Evolutionary conservation across 2,888 invertebrate genomes (phyloP).

Genomic region (Caenorhabditis sulstoni): DNA sequence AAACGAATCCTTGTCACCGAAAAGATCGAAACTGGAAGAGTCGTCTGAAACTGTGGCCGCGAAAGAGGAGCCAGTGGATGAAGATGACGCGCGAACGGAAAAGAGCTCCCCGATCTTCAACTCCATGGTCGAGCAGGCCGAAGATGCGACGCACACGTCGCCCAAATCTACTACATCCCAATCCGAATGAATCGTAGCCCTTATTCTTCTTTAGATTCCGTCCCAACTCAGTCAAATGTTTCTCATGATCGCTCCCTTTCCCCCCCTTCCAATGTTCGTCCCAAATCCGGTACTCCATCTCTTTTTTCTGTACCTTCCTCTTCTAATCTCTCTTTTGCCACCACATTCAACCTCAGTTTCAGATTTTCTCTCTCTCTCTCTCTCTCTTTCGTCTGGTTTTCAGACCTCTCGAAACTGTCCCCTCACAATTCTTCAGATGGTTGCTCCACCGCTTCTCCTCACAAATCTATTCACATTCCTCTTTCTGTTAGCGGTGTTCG

Average conservation of each 20-base stretch:
- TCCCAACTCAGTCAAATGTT: constrained; percentile 24
- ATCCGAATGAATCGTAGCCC: constrained; percentile 27
- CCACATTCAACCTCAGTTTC: constrained; percentile 38
- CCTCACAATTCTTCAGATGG: constrained; percentile 21
- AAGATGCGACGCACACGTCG: constrained; percentile 21
- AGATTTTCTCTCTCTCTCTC: constrained; percentile 3
- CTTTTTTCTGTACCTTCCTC: constrained; percentile 4
- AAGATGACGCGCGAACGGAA: constrained; percentile 7
- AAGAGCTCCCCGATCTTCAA: constrained; percentile 5
- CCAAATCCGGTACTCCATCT: constrained; percentile 33
- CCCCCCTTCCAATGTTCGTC: constrained; percentile 22
- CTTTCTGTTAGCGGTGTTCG: constrained; percentile 41
- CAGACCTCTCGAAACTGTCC: not conserved
- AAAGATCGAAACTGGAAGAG: constrained; percentile 5
- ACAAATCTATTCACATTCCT: not conserved
- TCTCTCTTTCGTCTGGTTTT: no score
- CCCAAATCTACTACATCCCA: constrained; percentile 44
- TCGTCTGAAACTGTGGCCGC: not conserved
- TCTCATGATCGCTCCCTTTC: constrained; percentile 35
- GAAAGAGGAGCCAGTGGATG: constrained; percentile 21
- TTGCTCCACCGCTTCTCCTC: constrained; percentile 45
- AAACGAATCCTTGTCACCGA: constrained; percentile 41
- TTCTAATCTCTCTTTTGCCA: constrained; percentile 37
- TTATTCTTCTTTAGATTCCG: constrained; percentile 12
- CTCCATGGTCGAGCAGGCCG: not conserved